Evolutionary conservation across 2,113 vertebrate species (phyloP).

Genomic region (Acanthochromis polyacanthus): DNA sequence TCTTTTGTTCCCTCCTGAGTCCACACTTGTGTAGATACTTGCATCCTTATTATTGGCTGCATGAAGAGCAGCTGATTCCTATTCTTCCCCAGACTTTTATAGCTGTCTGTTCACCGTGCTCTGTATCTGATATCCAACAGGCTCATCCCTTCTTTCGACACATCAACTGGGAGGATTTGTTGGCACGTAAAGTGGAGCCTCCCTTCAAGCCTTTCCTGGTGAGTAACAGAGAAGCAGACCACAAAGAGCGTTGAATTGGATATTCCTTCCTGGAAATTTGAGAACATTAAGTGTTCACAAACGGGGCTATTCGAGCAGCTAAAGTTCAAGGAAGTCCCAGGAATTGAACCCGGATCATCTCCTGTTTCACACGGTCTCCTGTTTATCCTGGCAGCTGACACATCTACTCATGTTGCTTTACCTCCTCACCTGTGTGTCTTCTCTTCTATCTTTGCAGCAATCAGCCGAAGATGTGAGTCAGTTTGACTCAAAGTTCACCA

Average conservation of each 20-base stretch:
- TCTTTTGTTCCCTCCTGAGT: no score
- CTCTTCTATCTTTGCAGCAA: conserved; percentile 86
- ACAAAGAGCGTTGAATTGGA: not conserved
- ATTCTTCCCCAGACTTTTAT: not conserved
- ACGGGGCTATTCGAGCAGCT: not conserved
- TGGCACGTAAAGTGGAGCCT: conserved; percentile 97
- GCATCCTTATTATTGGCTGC: no score
- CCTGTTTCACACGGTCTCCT: conserved; percentile 24
- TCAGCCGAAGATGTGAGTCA: conserved; percentile 99
- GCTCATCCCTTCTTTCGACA: conserved; percentile 97
- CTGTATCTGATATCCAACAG: conserved; percentile 71
- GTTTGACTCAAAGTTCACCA: conserved; percentile 99
- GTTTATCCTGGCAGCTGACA: not conserved
- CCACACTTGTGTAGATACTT: no score
- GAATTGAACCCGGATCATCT: conserved; percentile 19
- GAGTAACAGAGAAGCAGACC: conserved; percentile 53
- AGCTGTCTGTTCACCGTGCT: not conserved
- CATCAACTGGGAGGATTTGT: conserved; percentile 98
- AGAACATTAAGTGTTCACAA: not conserved
- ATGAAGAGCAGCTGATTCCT: no score
- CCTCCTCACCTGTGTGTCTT: conserved; percentile 8
- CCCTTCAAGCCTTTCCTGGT: conserved; percentile 98
- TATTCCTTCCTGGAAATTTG: not conserved
- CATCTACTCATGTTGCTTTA: conserved; percentile 6
- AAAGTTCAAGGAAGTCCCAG: not conserved